Percentiles rank a stretch among this genome's conserved stretches.
Evolutionary conservation across 1,140 invertebrate species (phyloP).

Genomic region (Bombus turneri): DNA sequence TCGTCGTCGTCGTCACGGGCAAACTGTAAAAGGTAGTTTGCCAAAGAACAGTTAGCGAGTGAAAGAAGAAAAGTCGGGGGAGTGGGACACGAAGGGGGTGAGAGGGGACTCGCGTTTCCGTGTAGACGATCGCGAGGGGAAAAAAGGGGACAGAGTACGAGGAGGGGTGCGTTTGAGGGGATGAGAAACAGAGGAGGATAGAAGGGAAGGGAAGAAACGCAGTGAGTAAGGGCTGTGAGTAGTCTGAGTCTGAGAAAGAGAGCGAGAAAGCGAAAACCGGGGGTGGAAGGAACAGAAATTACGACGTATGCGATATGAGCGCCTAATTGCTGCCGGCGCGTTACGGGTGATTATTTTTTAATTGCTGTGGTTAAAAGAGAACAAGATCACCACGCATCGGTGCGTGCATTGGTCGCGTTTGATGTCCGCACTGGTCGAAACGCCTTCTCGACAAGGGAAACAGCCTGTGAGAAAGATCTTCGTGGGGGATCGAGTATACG

Average conservation of each 20-base stretch:
- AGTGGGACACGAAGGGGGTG: background rate
- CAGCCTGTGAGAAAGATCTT: conserved; percentile 9
- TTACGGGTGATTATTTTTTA: conserved; percentile 78
- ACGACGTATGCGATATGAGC: conserved; percentile 69
- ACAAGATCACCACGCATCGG: conserved; percentile 63
- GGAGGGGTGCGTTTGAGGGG: background rate
- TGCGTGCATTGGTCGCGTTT: conserved; percentile 53
- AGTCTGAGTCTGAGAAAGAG: conserved; percentile 5
- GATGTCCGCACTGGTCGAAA: conserved; percentile 39
- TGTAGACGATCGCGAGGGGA: conserved; percentile 10
- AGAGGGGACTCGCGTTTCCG: background rate
- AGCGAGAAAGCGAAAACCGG: background rate
- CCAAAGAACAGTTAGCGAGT: conserved; percentile 40
- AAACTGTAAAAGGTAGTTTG: conserved; percentile 46
- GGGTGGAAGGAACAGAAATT: conserved; percentile 26
- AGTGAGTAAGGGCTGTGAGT: conserved; percentile 17
- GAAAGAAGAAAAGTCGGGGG: conserved; percentile 26
- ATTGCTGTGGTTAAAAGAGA: conserved; percentile 74
- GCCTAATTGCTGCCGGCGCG: conserved; percentile 72
- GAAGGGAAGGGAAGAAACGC: conserved; percentile 12
- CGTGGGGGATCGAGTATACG: conserved; percentile 12
- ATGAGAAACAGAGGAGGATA: background rate
- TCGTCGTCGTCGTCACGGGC: background rate
- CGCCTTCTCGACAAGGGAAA: conserved; percentile 19
- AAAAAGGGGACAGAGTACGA: background rate